Evolutionary conservation across 2,113 vertebrate species (phyloP).

Genomic region (Trachemys scripta): DNA sequence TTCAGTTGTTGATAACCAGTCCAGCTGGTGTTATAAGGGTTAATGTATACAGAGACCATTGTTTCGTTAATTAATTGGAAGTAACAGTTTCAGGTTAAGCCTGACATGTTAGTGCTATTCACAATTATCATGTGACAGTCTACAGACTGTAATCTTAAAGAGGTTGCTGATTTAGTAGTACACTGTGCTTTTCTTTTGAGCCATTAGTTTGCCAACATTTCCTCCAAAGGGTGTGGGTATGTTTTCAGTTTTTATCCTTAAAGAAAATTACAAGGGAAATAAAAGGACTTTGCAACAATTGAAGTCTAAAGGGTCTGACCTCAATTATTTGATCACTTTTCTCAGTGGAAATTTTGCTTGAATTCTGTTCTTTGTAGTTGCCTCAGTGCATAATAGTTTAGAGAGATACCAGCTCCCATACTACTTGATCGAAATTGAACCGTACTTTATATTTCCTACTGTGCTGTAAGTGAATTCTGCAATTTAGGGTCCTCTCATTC

Average conservation of each 20-base stretch:
- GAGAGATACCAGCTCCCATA: not conserved
- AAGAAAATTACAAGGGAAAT: not conserved
- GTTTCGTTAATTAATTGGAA: not conserved
- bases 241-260: not conserved
- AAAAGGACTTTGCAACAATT: not conserved
- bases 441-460: not conserved
- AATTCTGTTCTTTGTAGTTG: not conserved
- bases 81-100: not conserved
- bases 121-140: not conserved
- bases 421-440: fast-evolving
- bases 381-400: not conserved
- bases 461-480: not conserved
- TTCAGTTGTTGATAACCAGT: not conserved
- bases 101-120: not conserved
- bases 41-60: not conserved
- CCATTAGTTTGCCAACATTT: not conserved
- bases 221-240: not conserved
- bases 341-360: not conserved
- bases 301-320: slow-evolving; percentile 25
- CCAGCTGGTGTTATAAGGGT: not conserved
- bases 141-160: not conserved
- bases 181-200: not conserved
- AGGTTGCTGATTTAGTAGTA: not conserved
- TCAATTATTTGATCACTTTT: not conserved
- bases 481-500: not conserved